Conservation (phyloP, 2,113 vertebrate genomes). For the Ceyx cyanopectus region DNA sequence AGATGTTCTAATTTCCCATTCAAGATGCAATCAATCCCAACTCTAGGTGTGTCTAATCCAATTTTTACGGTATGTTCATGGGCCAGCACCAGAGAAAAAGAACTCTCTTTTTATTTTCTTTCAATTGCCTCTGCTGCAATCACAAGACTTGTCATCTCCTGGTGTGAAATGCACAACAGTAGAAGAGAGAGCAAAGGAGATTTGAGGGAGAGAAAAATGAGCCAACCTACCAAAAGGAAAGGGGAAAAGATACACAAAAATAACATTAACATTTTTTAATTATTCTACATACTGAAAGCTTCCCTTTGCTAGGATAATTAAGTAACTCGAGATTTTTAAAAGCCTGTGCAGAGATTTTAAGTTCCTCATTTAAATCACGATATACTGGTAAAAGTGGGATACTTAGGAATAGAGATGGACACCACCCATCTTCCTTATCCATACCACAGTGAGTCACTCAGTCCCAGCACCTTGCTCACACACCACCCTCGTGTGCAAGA, state of each 20-base stretch:
- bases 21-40: conserved; percentile 76
- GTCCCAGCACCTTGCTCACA: neutral
- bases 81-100: conserved; percentile 60
- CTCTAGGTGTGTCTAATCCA: conserved; percentile 74
- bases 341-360: neutral
- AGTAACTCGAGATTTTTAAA: neutral
- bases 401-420: neutral
- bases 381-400: neutral
- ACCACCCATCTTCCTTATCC: neutral
- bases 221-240: neutral
- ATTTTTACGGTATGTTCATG: conserved; percentile 66
- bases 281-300: neutral
- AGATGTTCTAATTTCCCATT: conserved; percentile 78
- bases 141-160: conserved; percentile 72
- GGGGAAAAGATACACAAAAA: conserved; percentile 16
- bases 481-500: fast-evolving
- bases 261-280: conserved; percentile 25
- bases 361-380: neutral
- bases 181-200: neutral
- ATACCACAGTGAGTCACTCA: neutral
- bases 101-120: conserved; percentile 65
- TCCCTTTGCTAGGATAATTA: neutral
- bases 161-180: conserved; percentile 71
- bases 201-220: neutral
- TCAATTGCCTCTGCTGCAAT: conserved; percentile 62